Conservation (phyloP, 1,140 invertebrate genomes). For the Apocrypta bakeri region DNA sequence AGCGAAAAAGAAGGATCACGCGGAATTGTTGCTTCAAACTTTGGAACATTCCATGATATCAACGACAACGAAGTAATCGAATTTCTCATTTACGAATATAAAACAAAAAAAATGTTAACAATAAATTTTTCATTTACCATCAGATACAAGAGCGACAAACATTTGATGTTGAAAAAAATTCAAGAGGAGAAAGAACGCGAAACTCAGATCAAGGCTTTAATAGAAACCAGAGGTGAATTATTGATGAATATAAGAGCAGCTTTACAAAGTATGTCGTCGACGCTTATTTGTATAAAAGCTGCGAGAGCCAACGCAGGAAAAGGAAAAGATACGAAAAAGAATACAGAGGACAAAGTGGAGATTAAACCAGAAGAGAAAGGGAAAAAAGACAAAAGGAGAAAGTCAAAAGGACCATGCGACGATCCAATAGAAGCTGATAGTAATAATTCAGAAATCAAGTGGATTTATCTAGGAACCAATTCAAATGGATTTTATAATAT, state of each 20-base stretch:
- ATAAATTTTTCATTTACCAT: not conserved
- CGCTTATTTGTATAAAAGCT: conserved; percentile 59
- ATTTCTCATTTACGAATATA: not conserved
- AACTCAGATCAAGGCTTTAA: conserved; percentile 58
- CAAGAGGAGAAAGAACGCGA: conserved; percentile 71
- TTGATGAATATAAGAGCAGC: conserved; percentile 64
- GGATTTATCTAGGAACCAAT: no score
- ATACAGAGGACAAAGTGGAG: not conserved
- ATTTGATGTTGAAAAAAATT: conserved; percentile 70
- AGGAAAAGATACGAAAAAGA: not conserved
- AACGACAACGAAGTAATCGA: conserved; percentile 71
- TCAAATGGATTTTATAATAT: no score
- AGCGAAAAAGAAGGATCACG: conserved; percentile 75
- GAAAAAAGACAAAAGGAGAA: not conserved
- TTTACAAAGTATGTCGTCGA: conserved; percentile 65
- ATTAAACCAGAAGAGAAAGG: not conserved
- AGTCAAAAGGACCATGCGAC: not conserved
- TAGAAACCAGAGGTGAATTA: conserved; percentile 61
- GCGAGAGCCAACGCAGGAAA: not conserved
- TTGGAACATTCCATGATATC: conserved; percentile 77
- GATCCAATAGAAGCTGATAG: conserved; percentile 38
- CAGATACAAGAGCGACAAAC: conserved; percentile 71
- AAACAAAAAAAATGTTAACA: no score
- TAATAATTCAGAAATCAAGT: not conserved
- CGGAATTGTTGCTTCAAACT: conserved; percentile 73